A percentile compares a stretch with the other conserved stretches of the same genome.
Evolutionary conservation across 1,140 invertebrate genomes (phyloP).

Genomic region (Phocides pigmalion): DNA sequence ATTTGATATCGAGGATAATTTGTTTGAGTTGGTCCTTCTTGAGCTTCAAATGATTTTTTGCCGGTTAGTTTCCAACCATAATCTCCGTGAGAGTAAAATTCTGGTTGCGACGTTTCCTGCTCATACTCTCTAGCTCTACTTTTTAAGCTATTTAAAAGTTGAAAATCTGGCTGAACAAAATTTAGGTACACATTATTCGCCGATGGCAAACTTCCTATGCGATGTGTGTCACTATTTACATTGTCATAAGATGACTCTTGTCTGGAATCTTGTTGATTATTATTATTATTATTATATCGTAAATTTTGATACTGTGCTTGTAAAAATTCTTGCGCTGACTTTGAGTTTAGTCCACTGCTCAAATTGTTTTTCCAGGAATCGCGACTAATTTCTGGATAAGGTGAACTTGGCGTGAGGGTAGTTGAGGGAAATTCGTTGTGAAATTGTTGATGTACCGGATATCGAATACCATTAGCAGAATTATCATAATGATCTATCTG

Average conservation of each 20-base stretch:
- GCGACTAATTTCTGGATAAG: slow-evolving; percentile 54
- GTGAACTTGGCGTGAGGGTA: slow-evolving; percentile 55
- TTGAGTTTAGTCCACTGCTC: slow-evolving; percentile 45
- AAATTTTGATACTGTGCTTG: slow-evolving; percentile 60
- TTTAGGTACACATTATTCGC: slow-evolving; percentile 70
- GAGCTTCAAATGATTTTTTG: slow-evolving; percentile 60
- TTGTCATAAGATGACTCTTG: slow-evolving; percentile 53
- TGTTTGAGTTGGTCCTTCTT: slow-evolving; percentile 51
- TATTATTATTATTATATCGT: slow-evolving; percentile 53
- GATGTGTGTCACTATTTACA: slow-evolving; percentile 60
- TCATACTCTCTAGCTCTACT: slow-evolving; percentile 50
- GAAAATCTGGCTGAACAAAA: slow-evolving; percentile 64
- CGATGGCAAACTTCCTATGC: slow-evolving; percentile 56
- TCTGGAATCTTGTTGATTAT: slow-evolving; percentile 53
- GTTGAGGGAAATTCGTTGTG: slow-evolving; percentile 61
- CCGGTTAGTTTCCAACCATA: slow-evolving; percentile 78
- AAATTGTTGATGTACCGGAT: slow-evolving; percentile 65
- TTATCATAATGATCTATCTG: slow-evolving; percentile 80
- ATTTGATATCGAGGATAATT: slow-evolving; percentile 59
- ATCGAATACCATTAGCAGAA: slow-evolving; percentile 68
- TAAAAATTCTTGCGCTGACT: slow-evolving; percentile 59
- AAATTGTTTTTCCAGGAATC: slow-evolving; percentile 64
- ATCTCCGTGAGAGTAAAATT: slow-evolving; percentile 75
- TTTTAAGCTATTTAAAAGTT: slow-evolving; percentile 54
- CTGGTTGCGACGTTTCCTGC: slow-evolving; percentile 54